A percentile compares a stretch with the other conserved stretches of the same genome.
Evolutionary conservation across 2,888 invertebrate species (phyloP).

Genomic region (Tiphia femorata): DNA sequence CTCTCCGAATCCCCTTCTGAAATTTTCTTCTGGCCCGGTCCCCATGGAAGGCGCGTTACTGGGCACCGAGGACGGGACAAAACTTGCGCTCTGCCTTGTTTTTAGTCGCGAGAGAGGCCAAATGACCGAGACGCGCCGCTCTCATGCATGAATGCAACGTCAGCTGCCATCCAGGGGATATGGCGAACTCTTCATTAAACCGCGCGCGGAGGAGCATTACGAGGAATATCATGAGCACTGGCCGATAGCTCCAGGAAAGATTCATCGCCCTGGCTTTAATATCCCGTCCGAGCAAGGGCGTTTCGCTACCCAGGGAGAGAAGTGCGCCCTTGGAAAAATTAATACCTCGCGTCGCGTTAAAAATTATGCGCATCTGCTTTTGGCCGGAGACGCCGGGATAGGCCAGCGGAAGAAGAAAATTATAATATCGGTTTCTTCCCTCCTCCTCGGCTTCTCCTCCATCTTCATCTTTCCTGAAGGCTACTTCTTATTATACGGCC

Average conservation of each 20-base stretch:
- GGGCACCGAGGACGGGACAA: slow-evolving; percentile 43
- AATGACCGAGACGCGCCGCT: slow-evolving; percentile 55
- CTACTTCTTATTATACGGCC: no score
- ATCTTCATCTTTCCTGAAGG: no score
- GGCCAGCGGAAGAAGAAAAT: no score
- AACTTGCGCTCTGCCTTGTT: slow-evolving; percentile 43
- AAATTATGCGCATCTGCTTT: no score
- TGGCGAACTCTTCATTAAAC: slow-evolving; percentile 59
- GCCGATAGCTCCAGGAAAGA: not conserved
- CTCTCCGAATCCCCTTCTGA: slow-evolving; percentile 33
- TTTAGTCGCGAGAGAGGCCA: slow-evolving; percentile 48
- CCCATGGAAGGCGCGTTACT: slow-evolving; percentile 48
- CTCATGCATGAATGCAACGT: slow-evolving; percentile 65
- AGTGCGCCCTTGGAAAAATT: no score
- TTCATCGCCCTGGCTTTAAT: not conserved
- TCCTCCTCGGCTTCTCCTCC: no score
- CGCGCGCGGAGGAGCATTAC: slow-evolving; percentile 30
- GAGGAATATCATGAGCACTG: slow-evolving; percentile 12
- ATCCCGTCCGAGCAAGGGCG: no score
- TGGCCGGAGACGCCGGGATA: no score
- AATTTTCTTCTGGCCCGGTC: slow-evolving; percentile 46
- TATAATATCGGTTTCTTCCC: no score
- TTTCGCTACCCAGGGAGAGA: no score
- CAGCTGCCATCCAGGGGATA: slow-evolving; percentile 55
- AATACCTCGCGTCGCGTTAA: no score